Evolutionary conservation across 2,888 invertebrate genomes (phyloP).

Genomic region (Electrophaes corylata): DNA sequence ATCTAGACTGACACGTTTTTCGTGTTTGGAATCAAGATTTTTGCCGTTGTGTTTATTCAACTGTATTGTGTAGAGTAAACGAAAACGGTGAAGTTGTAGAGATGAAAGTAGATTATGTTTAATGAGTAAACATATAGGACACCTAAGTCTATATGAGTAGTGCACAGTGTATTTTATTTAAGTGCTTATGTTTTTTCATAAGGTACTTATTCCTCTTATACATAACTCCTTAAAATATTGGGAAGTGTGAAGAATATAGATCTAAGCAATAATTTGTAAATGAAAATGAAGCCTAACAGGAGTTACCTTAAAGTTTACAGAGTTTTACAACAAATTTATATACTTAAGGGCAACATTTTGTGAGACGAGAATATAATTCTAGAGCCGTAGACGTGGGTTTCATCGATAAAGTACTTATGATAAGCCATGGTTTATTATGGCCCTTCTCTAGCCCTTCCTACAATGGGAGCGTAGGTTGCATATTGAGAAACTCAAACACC

Average conservation of each 20-base stretch:
- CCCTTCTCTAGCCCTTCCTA: conserved; percentile 40
- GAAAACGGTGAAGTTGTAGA: conserved; percentile 10
- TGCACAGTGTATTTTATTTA: background rate
- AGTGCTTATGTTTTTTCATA: background rate
- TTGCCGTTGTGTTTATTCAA: conserved; percentile 40
- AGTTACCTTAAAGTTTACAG: background rate
- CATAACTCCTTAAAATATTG: background rate
- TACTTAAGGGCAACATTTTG: too few species aligned
- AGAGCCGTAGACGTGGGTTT: background rate
- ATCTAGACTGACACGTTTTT: conserved; percentile 56
- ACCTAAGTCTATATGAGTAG: background rate
- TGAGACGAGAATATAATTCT: background rate
- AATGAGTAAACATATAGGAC: conserved; percentile 2
- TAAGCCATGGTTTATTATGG: background rate
- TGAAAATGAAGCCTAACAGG: background rate
- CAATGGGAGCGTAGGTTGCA: conserved; percentile 54
- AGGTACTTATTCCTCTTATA: background rate
- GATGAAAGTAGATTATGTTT: conserved; percentile 16
- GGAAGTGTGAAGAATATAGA: background rate
- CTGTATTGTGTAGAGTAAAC: conserved; percentile 41
- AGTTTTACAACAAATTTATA: too few species aligned
- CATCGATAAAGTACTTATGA: conserved; percentile 14
- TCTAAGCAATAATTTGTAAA: background rate
- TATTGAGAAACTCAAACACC: conserved; percentile 58
- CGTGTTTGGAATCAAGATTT: conserved; percentile 58